Evolutionary conservation across 37 sponge, comb jelly and placozoan species (phyloP).

Genomic region (Chondrilla cf. caribensis): DNA sequence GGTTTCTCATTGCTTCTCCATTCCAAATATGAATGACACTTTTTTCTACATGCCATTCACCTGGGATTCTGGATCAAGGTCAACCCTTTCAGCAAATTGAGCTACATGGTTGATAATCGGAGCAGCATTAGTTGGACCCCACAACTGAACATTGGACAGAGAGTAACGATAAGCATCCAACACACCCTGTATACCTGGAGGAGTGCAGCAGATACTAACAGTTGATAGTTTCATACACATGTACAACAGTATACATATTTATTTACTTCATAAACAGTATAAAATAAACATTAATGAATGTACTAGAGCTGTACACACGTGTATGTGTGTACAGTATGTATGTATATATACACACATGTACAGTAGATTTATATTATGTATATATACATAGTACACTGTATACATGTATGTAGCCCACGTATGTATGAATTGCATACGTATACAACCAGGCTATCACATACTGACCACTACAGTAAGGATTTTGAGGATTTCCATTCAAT

Average conservation of each 20-base stretch:
- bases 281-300: background rate
- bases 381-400: no score
- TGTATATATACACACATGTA: no score
- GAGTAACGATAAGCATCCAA: constrained; percentile 68
- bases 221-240: background rate
- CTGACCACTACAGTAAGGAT: constrained; percentile 70
- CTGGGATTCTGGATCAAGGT: constrained; percentile 1
- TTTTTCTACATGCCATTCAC: background rate
- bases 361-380: no score
- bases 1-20: no score
- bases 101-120: constrained; percentile 86
- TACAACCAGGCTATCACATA: background rate
- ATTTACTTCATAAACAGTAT: background rate
- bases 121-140: constrained; percentile 85
- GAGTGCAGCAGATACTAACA: background rate
- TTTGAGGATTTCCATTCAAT: constrained; percentile 73
- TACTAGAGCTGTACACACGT: background rate
- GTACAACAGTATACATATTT: background rate
- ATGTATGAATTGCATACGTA: background rate
- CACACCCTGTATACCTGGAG: constrained; percentile 67
- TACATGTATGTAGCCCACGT: no score
- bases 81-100: constrained; percentile 68
- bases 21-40: no score
- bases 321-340: background rate
- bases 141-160: constrained; percentile 50